Evolutionary conservation across 1,140 invertebrate species (phyloP), one percentile per base, ranked within the genome.

Genomic region (Leptopilina boulardi): DNA sequence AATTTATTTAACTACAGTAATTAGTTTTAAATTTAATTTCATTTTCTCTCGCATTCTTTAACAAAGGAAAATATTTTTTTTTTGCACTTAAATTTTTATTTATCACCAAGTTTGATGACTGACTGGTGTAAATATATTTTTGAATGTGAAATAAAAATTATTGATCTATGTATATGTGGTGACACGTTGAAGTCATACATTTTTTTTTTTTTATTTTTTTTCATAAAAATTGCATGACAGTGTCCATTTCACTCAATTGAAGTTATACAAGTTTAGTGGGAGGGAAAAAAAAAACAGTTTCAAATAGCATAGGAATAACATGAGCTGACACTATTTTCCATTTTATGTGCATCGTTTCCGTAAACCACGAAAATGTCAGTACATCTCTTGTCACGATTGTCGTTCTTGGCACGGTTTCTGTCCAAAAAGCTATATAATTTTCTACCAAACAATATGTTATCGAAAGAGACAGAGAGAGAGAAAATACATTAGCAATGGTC

Each of bases 281-380:
- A 0, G 34, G 0, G n/a, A 51, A 51, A n/a, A 51, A 51, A 51
- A 47, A 47, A 15, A 47, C 10, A 47, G 41, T 42, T 15, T 2
- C n/a, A n/a, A 42, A 42, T 42, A 15, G 41, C 26, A 30, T 6
- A 51, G 15, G 3, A 51, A 51, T n/a, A 51, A 51, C n/a, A 15
- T n/a, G 47, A 38, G 8, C n/a, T 11, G 42, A 47, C 42, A 47
- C 42, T 47, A 47, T 47, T 47, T 47, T 47, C 42, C 42, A 47
- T 47, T 47, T 47, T 47, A 47, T 47, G 42, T 47, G 42, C n/a
- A 47, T n/a, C n/a, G 42, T 47, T 47, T 47, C 42, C 42, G 42
- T 47, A 38, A 47, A 47, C 42, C 42, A 47, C 42, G 42, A 47
- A 47, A 47, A 47, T 15, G n/a, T 47, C 42, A 15, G 42, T 47